A percentile compares a stretch with the other conserved stretches of the same genome.
phyloP scores from a whole-genome alignment of 1,140 invertebrate genomes.

The Eciton burchellii region DNA sequence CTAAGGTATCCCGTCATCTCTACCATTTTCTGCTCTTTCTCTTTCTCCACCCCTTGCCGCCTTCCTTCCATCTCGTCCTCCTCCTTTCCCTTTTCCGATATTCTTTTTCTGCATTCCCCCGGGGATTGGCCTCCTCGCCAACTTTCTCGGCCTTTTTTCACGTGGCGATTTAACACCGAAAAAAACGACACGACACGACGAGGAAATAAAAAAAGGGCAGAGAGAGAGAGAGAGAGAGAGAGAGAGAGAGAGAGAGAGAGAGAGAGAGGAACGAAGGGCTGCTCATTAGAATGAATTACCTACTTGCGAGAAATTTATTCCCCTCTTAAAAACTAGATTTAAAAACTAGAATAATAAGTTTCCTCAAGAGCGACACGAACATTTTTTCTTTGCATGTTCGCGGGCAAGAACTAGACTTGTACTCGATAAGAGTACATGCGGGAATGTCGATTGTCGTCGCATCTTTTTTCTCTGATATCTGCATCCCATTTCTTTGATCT shows the following conservation, averaged over 20 bases:
- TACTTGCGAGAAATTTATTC: neutral
- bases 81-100: slow-evolving; percentile 41
- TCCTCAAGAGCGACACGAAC: too few species aligned
- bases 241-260: neutral
- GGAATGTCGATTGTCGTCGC: too few species aligned
- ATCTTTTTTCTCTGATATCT: too few species aligned
- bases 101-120: slow-evolving; percentile 16
- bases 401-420: too few species aligned
- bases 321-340: too few species aligned
- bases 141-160: slow-evolving; percentile 23
- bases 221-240: neutral
- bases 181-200: slow-evolving; percentile 5
- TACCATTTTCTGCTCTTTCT: slow-evolving; percentile 67
- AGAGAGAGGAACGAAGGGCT: neutral
- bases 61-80: slow-evolving; percentile 44
- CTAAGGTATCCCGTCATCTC: slow-evolving; percentile 67
- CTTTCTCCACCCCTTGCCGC: slow-evolving; percentile 54
- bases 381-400: too few species aligned
- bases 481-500: too few species aligned
- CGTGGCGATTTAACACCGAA: slow-evolving; percentile 32
- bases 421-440: too few species aligned
- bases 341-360: too few species aligned
- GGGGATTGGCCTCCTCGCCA: slow-evolving; percentile 6
- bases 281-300: slow-evolving; percentile 23
- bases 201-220: neutral